These are phyloP conservation scores for Ictalurus punctatus DNA, from an alignment of 2,113 vertebrate genomes.

Conservation along the genomic window DNA sequence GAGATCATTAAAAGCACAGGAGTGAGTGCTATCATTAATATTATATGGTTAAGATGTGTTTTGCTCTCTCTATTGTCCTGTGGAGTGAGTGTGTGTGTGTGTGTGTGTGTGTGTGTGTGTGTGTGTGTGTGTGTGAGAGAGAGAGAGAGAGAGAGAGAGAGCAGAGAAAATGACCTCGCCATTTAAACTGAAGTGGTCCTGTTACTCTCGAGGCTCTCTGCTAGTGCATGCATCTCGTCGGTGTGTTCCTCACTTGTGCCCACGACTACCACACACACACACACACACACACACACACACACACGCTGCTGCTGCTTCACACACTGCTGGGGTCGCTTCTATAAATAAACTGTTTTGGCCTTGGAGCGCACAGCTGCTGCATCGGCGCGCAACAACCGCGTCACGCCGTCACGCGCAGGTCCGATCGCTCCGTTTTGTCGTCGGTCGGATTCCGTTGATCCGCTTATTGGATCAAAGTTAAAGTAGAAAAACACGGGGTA, in stretches of 20 bases:
- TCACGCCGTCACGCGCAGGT: constrained; percentile 1
- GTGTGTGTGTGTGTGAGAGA: not conserved
- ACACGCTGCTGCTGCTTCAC: not conserved
- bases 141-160: not conserved
- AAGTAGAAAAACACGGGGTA: not conserved
- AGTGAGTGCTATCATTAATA: not conserved
- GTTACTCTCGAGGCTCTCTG: constrained; percentile 14
- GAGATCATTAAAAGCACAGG: not conserved
- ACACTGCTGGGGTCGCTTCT: constrained; percentile 22
- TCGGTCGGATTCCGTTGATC: not conserved
- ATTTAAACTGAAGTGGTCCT: constrained; percentile 40
- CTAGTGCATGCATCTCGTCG: not conserved
- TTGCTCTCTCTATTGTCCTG: constrained; percentile 16
- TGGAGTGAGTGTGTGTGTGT: not conserved
- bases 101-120: not conserved
- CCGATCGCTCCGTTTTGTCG: not conserved
- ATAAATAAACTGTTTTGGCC: constrained; percentile 42
- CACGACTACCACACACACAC: constrained; percentile 26
- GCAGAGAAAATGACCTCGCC: constrained; percentile 32
- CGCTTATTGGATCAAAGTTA: not conserved
- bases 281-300: not conserved
- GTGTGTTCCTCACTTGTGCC: constrained; percentile 6
- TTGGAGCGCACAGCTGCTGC: constrained; percentile 25
- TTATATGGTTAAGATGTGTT: not conserved
- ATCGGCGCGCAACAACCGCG: constrained; percentile 5